phyloP scores from a whole-genome alignment of 2,113 vertebrate genomes.

The Natator depressus region DNA sequence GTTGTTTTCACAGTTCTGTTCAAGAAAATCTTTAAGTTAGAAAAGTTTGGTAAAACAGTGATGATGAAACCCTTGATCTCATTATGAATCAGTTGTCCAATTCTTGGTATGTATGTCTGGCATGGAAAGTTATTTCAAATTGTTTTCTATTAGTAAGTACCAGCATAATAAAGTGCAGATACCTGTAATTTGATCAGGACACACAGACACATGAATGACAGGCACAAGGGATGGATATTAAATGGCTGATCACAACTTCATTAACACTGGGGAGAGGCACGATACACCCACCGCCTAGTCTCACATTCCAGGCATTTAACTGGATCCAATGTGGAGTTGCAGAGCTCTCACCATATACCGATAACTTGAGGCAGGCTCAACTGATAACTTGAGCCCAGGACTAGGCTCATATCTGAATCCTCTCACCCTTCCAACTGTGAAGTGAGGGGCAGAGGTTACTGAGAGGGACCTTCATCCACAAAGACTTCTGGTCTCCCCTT shows the following conservation, averaged over 20 bases:
- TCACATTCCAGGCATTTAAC: not conserved
- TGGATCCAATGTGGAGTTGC: not conserved
- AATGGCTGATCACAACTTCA: constrained; percentile 1
- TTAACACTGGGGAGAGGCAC: not conserved
- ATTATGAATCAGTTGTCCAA: not conserved
- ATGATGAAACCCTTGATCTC: not conserved
- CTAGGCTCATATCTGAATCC: constrained; percentile 41
- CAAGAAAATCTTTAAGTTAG: not conserved
- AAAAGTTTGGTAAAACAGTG: not conserved
- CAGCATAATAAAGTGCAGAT: not conserved
- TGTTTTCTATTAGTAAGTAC: not conserved
- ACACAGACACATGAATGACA: not conserved
- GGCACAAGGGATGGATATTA: not conserved
- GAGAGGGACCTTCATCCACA: not conserved
- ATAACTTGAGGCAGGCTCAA: not conserved
- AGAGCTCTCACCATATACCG: not conserved
- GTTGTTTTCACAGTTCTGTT: not conserved
- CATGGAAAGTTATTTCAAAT: not conserved
- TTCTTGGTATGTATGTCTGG: not conserved
- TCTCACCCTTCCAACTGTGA: not conserved
- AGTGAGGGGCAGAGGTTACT: constrained; percentile 18
- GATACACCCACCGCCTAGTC: not conserved
- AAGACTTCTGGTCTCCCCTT: not conserved
- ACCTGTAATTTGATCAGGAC: not conserved
- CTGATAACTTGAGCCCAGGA: not conserved